Evolutionary conservation across 2,888 invertebrate species (phyloP).

Genomic region (Lasius platythorax): DNA sequence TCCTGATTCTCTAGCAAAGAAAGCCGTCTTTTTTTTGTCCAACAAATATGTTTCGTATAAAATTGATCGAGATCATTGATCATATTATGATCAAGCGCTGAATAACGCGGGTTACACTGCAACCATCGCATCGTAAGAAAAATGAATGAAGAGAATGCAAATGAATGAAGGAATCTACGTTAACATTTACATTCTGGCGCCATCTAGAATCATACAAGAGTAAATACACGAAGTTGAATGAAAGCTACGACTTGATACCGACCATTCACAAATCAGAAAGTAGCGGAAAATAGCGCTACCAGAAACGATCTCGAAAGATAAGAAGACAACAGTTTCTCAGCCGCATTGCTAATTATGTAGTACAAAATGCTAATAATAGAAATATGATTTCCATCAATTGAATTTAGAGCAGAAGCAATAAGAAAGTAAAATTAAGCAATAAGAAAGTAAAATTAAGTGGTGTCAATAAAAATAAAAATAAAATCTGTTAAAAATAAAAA

Average conservation of each 20-base stretch:
- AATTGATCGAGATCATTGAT: slow-evolving; percentile 28
- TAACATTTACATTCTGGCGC: slow-evolving; percentile 54
- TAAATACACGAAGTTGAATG: background rate
- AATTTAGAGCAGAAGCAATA: background rate
- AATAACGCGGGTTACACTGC: background rate
- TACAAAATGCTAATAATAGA: background rate
- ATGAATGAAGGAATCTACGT: slow-evolving; percentile 49
- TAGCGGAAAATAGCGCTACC: background rate
- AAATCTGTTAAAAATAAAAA: background rate
- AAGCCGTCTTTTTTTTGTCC: background rate
- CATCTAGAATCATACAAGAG: slow-evolving; percentile 55
- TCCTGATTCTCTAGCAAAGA: background rate
- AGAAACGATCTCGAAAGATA: background rate
- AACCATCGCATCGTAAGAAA: slow-evolving; percentile 5
- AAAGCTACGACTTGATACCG: slow-evolving; percentile 31
- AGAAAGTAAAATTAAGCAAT: background rate
- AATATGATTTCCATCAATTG: background rate
- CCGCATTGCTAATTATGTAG: background rate
- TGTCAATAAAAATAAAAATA: background rate
- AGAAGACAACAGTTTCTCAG: background rate
- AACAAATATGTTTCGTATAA: slow-evolving; percentile 5
- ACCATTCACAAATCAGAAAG: slow-evolving; percentile 41
- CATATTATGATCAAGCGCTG: slow-evolving; percentile 10
- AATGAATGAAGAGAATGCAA: slow-evolving; percentile 26
- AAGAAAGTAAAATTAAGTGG: background rate